Conservation (phyloP, 92 coral and sea anemone genomes). For the Nematostella vectensis region DNA sequence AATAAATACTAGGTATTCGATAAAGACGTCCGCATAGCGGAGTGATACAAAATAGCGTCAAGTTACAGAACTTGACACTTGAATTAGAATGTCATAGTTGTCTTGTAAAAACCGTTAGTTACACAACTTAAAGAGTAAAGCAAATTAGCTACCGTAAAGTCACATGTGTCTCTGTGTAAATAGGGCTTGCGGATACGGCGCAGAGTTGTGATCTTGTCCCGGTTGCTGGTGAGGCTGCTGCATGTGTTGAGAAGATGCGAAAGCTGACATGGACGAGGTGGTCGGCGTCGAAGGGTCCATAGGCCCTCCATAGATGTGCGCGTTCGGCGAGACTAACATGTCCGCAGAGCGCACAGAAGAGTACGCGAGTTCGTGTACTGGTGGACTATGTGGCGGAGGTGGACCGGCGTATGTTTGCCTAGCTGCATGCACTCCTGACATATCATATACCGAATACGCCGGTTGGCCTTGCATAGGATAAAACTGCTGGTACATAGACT, state of each 20-base stretch:
- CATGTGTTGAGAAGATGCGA: constrained; percentile 69
- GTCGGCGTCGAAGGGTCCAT: constrained; percentile 79
- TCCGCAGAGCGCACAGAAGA: constrained; percentile 66
- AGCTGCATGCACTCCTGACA: constrained; percentile 70
- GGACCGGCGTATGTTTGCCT: constrained; percentile 55
- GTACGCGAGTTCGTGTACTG: constrained; percentile 53
- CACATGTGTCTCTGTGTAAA: constrained; percentile 88
- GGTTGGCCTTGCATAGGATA: constrained; percentile 74
- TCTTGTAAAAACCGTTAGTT: constrained; percentile 48
- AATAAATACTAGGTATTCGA: constrained; percentile 1
- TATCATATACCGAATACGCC: constrained; percentile 75
- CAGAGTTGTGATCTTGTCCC: constrained; percentile 44
- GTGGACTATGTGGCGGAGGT: constrained; percentile 54
- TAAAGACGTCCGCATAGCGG: constrained; percentile 2
- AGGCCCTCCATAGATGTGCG: constrained; percentile 57
- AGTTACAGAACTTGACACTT: constrained; percentile 43
- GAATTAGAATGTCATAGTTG: constrained; percentile 60
- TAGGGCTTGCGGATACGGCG: constrained; percentile 67
- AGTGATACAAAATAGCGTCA: constrained; percentile 5
- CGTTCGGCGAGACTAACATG: constrained; percentile 48
- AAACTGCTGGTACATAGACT: constrained; percentile 72
- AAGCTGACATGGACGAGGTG: constrained; percentile 58
- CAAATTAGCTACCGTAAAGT: constrained; percentile 39
- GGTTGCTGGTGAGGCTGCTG: constrained; percentile 54
- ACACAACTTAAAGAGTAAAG: constrained; percentile 51